These are phyloP conservation scores for Linurgus olivaceus DNA, from an alignment of 2,797 vertebrate species.

Conservation along the genomic window DNA sequence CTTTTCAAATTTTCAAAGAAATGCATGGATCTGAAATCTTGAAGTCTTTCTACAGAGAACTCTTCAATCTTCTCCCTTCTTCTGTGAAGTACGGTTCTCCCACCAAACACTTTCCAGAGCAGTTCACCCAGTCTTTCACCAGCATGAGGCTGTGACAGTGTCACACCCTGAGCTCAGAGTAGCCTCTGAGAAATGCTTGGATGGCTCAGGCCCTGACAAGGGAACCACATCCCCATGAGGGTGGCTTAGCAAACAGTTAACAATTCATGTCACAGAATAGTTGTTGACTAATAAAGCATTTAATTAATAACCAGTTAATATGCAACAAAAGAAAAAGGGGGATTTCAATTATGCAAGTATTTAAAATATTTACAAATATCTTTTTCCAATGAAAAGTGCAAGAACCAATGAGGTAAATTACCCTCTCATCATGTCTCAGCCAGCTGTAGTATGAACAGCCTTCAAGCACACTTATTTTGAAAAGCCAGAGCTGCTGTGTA, in stretches of 20 bases:
- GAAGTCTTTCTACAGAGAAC: not conserved
- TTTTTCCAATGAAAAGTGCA: not conserved
- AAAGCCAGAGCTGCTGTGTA: conserved; percentile 16
- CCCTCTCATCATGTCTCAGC: not conserved
- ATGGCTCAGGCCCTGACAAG: not conserved
- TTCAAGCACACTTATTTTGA: not conserved
- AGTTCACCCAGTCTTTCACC: not conserved
- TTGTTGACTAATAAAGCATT: not conserved
- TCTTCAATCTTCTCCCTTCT: not conserved
- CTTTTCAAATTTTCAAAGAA: not conserved
- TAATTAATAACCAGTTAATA: not conserved
- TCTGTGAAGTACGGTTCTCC: not conserved
- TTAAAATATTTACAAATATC: not conserved
- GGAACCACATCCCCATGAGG: not conserved
- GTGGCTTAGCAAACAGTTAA: not conserved
- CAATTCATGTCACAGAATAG: not conserved
- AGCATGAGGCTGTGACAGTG: rapidly evolving
- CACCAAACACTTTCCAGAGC: not conserved
- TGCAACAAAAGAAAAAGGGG: not conserved
- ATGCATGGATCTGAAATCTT: not conserved
- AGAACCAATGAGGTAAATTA: not conserved
- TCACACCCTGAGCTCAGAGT: not conserved
- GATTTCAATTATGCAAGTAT: not conserved
- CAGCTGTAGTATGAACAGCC: conserved; percentile 6
- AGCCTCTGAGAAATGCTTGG: rapidly evolving